phyloP scores from a whole-genome alignment of 2,888 invertebrate species.

The Pelosia muscerda region DNA sequence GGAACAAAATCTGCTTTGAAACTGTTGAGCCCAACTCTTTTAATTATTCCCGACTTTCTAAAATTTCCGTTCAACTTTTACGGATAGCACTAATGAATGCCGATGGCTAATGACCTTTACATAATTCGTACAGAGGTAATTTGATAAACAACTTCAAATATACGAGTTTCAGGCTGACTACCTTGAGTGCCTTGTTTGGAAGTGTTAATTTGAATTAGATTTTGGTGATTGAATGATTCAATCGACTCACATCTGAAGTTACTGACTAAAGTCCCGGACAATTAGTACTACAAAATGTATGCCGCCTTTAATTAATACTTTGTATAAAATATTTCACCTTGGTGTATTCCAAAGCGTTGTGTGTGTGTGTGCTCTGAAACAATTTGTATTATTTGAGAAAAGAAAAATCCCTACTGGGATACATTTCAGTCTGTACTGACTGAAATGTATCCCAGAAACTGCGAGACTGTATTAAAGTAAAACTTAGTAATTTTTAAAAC shows the following conservation, averaged over 20 bases:
- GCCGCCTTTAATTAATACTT: too few relatives aligned
- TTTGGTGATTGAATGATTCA: constrained; percentile 17
- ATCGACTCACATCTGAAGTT: constrained; percentile 5
- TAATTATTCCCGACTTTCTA: constrained; percentile 67
- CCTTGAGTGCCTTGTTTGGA: constrained; percentile 7
- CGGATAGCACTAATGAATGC: constrained; percentile 63
- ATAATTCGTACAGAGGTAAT: constrained; percentile 52
- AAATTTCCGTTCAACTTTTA: constrained; percentile 59
- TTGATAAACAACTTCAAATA: constrained; percentile 41
- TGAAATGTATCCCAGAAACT: too few relatives aligned
- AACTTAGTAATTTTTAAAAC: too few relatives aligned
- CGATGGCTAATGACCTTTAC: constrained; percentile 63
- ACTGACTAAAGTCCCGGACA: neutral
- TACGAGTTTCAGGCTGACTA: neutral
- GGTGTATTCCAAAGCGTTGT: too few relatives aligned
- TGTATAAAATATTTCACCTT: too few relatives aligned
- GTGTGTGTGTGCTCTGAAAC: too few relatives aligned
- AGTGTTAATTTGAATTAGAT: constrained; percentile 17
- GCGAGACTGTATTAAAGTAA: too few relatives aligned
- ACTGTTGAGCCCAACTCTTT: constrained; percentile 67
- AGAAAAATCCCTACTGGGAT: too few relatives aligned
- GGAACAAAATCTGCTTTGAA: constrained; percentile 61
- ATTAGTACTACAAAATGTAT: neutral
- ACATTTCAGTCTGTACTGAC: too few relatives aligned
- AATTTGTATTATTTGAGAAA: too few relatives aligned